Evolutionary conservation across 2,113 vertebrate genomes (phyloP).

Genomic region (Scomber scombrus): DNA sequence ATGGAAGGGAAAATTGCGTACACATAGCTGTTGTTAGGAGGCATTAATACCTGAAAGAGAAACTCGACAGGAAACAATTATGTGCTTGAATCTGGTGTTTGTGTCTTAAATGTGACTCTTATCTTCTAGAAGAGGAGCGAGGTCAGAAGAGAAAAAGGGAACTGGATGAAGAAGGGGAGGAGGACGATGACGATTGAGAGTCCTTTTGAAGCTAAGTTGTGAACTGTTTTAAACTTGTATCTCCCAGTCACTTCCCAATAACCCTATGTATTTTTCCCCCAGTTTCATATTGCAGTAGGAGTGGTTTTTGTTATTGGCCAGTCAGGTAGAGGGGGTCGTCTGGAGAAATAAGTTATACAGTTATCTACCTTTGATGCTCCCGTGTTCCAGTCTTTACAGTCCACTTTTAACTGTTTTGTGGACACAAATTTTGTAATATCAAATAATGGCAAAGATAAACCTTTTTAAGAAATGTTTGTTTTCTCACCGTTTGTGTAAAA

Average conservation of each 20-base stretch:
- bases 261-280: constrained; percentile 64
- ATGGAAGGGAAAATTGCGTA: neutral
- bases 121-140: constrained; percentile 86
- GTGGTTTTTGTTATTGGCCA: constrained; percentile 86
- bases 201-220: constrained; percentile 86
- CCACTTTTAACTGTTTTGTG: constrained; percentile 78
- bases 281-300: constrained; percentile 92
- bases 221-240: constrained; percentile 93
- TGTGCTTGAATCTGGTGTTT: neutral
- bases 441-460: constrained; percentile 73
- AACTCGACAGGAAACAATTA: neutral
- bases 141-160: constrained; percentile 98
- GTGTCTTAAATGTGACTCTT: neutral
- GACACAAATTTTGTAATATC: constrained; percentile 79
- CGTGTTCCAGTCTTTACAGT: constrained; percentile 68
- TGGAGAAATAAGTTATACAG: constrained; percentile 56
- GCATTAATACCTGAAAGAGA: constrained; percentile 10
- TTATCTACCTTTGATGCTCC: constrained; percentile 66
- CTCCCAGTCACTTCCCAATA: constrained; percentile 77
- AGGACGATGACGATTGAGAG: constrained; percentile 91
- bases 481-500: constrained; percentile 81
- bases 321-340: constrained; percentile 70
- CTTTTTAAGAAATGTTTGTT: constrained; percentile 78
- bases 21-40: neutral
- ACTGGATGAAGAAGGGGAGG: constrained; percentile 94